Percentiles rank a stretch among this genome's conserved stretches.
phyloP scores from a whole-genome alignment of 2,113 vertebrate genomes.

The Microtus richardsoni region DNA sequence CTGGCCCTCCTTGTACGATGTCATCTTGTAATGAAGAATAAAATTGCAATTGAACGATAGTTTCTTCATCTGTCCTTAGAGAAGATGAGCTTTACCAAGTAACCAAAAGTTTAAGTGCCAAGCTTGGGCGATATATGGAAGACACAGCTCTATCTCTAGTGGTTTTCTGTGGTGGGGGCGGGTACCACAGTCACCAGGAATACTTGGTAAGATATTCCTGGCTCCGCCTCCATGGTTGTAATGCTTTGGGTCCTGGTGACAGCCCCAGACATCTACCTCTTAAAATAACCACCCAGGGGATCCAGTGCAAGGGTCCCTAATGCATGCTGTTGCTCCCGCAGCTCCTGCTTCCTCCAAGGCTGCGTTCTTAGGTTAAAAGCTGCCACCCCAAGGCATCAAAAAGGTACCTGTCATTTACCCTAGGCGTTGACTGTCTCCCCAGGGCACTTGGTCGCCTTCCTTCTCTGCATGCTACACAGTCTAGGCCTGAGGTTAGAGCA shows the following conservation, averaged over 20 bases:
- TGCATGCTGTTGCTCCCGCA: neutral
- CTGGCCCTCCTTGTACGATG: slow-evolving; percentile 31
- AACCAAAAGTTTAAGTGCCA: neutral
- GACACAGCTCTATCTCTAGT: neutral
- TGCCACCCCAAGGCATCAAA: no score
- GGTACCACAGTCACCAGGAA: neutral
- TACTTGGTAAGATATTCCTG: neutral
- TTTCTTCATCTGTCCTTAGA: slow-evolving; percentile 46
- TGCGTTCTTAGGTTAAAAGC: neutral
- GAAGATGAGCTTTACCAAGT: slow-evolving; percentile 15
- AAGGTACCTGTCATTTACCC: slow-evolving; percentile 12
- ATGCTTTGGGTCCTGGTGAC: neutral
- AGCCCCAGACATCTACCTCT: neutral
- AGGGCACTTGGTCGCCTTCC: neutral
- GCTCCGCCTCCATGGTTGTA: neutral
- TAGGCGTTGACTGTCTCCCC: neutral
- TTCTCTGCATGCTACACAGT: neutral
- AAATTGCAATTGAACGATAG: neutral
- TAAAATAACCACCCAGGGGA: neutral
- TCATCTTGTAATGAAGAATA: neutral
- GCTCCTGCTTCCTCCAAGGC: neutral
- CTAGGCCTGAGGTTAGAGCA: neutral
- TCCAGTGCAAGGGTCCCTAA: neutral
- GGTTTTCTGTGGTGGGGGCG: neutral
- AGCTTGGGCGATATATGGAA: neutral